Percentiles rank a stretch among this genome's conserved stretches.
phyloP scores from a whole-genome alignment of 1,140 invertebrate genomes.

The Drosophila varians region DNA sequence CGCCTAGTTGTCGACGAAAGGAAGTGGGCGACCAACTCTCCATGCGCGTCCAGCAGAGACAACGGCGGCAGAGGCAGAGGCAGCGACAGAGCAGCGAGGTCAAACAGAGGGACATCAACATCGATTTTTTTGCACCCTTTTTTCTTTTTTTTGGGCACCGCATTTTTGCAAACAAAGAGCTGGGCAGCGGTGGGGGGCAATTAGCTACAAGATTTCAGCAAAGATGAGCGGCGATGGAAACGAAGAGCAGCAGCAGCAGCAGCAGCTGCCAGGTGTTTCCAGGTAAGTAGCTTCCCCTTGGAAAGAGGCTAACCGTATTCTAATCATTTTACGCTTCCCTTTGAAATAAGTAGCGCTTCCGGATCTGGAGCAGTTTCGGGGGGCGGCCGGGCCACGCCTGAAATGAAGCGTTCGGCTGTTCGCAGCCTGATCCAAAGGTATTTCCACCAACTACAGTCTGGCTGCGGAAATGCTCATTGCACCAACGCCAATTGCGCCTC shows the following conservation, averaged over 20 bases:
- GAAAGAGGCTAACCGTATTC: not conserved
- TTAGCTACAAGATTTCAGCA: constrained; percentile 9
- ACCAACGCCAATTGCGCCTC: constrained; percentile 94
- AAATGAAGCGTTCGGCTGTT: constrained; percentile 94
- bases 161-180: constrained; percentile 51
- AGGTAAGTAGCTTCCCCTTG: constrained; percentile 29
- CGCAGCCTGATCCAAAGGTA: constrained; percentile 95
- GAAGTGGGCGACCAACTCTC: constrained; percentile 8
- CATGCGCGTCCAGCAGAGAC: constrained; percentile 9
- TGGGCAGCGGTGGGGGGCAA: constrained; percentile 12
- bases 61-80: constrained; percentile 7
- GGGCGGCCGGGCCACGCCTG: constrained; percentile 83
- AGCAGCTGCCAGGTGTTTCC: constrained; percentile 64
- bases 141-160: constrained; percentile 38
- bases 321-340: not conserved
- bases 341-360: constrained; percentile 38
- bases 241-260: constrained; percentile 55
- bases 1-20: not conserved
- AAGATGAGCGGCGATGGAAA: constrained; percentile 61
- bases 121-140: constrained; percentile 81
- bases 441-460: constrained; percentile 95
- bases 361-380: constrained; percentile 46
- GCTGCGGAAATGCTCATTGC: constrained; percentile 94
- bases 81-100: constrained; percentile 12
- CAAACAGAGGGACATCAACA: constrained; percentile 68